phyloP scores from a whole-genome alignment of 2,113 vertebrate species.

The Marmota monax region DNA sequence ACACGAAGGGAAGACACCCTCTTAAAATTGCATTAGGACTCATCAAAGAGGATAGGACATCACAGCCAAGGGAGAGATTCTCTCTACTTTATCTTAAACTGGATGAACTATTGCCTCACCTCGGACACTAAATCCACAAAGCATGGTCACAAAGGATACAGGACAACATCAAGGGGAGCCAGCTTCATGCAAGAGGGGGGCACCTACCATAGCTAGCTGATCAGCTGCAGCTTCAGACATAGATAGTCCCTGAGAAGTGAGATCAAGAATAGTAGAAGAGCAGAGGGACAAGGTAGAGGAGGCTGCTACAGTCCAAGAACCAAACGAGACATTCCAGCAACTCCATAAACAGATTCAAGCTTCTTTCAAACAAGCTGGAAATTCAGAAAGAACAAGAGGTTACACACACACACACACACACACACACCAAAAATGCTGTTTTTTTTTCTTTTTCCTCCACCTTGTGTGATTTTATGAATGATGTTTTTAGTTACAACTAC shows the following conservation, averaged over 20 bases:
- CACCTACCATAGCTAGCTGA: neutral
- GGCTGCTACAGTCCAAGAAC: neutral
- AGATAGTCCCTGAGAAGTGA: neutral
- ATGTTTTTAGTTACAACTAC: constrained; percentile 56
- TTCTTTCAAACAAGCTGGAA: neutral
- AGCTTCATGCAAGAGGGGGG: neutral
- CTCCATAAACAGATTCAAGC: neutral
- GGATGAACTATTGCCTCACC: neutral
- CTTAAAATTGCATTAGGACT: neutral
- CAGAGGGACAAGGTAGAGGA: neutral
- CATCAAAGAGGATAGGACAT: neutral
- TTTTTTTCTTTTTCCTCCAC: constrained; percentile 57
- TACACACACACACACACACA: neutral
- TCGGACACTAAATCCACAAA: neutral
- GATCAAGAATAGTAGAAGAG: neutral
- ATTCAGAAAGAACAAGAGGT: neutral
- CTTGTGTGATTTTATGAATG: constrained; percentile 26
- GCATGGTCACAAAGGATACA: neutral
- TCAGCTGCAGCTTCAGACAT: neutral
- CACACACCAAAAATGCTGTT: neutral
- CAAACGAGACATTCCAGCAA: neutral
- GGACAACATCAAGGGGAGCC: rapidly evolving
- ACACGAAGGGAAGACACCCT: neutral
- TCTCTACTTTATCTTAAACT: neutral
- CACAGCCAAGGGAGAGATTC: neutral